Conservation (phyloP, 2,113 vertebrate genomes). For the Pituophis catenifer region DNA sequence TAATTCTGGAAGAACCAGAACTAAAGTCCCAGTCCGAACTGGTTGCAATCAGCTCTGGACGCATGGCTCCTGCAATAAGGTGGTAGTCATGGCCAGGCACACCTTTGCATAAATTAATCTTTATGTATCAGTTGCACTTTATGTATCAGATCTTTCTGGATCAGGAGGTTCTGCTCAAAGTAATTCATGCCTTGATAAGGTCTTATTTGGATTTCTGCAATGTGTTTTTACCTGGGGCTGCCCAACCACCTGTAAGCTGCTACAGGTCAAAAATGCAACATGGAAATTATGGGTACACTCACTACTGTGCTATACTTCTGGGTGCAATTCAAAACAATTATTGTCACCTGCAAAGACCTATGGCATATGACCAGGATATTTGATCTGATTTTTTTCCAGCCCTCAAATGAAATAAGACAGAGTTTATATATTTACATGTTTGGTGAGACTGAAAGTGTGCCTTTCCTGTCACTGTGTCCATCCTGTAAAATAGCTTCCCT, state of each 20-base stretch:
- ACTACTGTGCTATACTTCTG: background rate
- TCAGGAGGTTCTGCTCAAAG: background rate
- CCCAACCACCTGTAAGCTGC: background rate
- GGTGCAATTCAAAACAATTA: background rate
- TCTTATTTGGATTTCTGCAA: background rate
- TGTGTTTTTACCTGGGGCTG: background rate
- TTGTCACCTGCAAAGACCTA: background rate
- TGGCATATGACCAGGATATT: background rate
- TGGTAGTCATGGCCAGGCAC: background rate
- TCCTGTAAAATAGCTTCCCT: background rate
- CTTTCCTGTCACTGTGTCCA: background rate
- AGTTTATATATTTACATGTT: background rate
- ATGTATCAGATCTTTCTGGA: background rate
- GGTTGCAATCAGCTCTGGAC: background rate
- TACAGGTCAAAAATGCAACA: background rate
- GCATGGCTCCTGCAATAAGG: background rate
- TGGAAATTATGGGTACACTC: background rate
- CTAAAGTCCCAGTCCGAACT: background rate
- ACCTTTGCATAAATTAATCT: background rate
- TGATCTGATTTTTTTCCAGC: background rate
- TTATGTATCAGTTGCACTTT: background rate
- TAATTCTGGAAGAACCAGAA: background rate
- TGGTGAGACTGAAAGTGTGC: background rate
- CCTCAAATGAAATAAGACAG: background rate
- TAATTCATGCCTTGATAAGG: background rate